Evolutionary conservation across 2,888 invertebrate genomes (phyloP).

Genomic region (Pollenia angustigena): DNA sequence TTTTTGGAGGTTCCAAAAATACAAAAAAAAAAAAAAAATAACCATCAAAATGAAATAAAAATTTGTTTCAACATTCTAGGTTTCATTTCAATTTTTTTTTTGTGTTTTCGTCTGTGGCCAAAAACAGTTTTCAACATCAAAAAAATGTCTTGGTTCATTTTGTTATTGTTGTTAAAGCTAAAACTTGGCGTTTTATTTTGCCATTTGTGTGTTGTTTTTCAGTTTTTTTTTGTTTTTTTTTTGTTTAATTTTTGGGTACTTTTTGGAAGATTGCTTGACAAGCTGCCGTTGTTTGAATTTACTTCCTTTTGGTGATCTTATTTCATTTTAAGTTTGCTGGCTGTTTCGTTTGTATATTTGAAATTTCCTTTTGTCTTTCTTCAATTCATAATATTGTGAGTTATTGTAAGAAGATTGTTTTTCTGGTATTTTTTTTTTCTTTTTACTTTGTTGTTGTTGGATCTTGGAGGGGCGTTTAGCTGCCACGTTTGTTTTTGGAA

Average conservation of each 20-base stretch:
- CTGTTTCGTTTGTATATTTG: conserved; percentile 49
- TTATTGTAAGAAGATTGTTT: conserved; percentile 56
- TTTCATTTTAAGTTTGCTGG: conserved; percentile 62
- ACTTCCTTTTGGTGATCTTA: conserved; percentile 71
- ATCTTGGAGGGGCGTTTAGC: conserved; percentile 70
- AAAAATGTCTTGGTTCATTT: conserved; percentile 67
- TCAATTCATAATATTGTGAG: conserved; percentile 68
- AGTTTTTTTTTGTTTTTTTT: too few species aligned
- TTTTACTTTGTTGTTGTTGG: conserved; percentile 36
- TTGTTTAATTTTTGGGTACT: conserved; percentile 35
- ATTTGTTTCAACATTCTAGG: conserved; percentile 60
- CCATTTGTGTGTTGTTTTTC: conserved; percentile 26
- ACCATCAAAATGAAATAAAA: conserved; percentile 44
- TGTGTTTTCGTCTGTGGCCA: not conserved
- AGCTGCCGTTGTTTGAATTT: conserved; percentile 68
- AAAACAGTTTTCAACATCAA: conserved; percentile 57
- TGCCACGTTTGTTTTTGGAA: conserved; percentile 74
- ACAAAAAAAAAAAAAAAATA: conserved; percentile 23
- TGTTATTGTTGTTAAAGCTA: conserved; percentile 59
- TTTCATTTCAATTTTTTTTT: conserved; percentile 45
- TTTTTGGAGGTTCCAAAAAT: conserved; percentile 21
- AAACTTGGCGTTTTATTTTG: conserved; percentile 32
- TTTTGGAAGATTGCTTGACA: conserved; percentile 66
- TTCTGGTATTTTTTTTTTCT: conserved; percentile 41
- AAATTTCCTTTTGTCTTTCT: conserved; percentile 63